These are phyloP conservation scores for Heliconius hermathena DNA, from an alignment of 1,140 invertebrate species.

Conservation along the genomic window DNA sequence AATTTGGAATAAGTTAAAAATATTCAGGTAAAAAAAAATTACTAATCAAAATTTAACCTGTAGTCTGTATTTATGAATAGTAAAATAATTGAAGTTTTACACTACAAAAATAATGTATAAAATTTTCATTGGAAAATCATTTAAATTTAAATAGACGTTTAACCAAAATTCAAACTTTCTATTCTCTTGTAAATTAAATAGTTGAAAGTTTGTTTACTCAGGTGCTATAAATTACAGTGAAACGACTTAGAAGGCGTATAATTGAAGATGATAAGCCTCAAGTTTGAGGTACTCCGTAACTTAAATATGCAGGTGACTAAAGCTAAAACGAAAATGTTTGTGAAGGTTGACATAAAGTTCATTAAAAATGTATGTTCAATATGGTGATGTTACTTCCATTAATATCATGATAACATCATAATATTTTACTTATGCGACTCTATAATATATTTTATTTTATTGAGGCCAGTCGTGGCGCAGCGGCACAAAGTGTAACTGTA, in stretches of 20 bases:
- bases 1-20: no score
- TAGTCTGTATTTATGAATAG: neutral
- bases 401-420: neutral
- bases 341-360: conserved; percentile 23
- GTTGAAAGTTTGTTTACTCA: conserved; percentile 25
- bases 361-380: conserved; percentile 30
- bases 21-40: neutral
- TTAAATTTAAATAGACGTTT: conserved; percentile 1
- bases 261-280: conserved; percentile 30
- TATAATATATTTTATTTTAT: no score
- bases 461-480: no score
- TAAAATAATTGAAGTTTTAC: neutral
- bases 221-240: conserved; percentile 28
- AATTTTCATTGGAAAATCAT: neutral
- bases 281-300: conserved; percentile 23
- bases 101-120: neutral
- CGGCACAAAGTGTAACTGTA: no score
- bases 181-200: conserved; percentile 11
- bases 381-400: neutral
- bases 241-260: conserved; percentile 29
- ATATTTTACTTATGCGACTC: no score
- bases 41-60: neutral
- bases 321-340: conserved; percentile 33
- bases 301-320: conserved; percentile 29
- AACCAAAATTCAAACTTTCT: neutral